Conservation (phyloP, 2,888 invertebrate genomes). For the Andrena trimmerana region DNA sequence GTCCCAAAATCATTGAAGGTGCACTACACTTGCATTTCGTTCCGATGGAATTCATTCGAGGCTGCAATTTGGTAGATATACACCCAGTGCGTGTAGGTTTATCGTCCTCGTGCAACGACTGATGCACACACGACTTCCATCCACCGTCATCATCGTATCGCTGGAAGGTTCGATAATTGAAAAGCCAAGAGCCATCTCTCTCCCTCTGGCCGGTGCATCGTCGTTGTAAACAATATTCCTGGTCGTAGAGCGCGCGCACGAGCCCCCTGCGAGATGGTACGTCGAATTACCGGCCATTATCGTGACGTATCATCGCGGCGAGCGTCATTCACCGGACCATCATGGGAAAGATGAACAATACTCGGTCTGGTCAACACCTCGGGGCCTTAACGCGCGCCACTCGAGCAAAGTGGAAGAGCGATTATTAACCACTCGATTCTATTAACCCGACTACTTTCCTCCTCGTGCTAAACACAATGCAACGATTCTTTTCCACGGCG, state of each 20-base stretch:
- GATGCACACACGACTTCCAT: conserved; percentile 62
- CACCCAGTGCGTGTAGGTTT: conserved; percentile 72
- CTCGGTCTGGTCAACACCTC: conserved; percentile 73
- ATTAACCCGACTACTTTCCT: conserved; percentile 64
- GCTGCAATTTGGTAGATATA: conserved; percentile 74
- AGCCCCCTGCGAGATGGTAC: conserved; percentile 68
- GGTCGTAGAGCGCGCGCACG: conserved; percentile 59
- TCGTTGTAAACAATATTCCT: conserved; percentile 69
- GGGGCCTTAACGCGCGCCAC: conserved; percentile 68
- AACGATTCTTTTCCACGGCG: conserved; percentile 17
- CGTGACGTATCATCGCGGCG: conserved; percentile 79
- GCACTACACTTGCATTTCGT: conserved; percentile 5
- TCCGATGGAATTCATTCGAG: conserved; percentile 42
- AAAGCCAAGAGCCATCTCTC: conserved; percentile 71
- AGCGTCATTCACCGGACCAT: conserved; percentile 72
- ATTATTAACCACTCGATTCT: conserved; percentile 72
- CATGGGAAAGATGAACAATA: conserved; percentile 75
- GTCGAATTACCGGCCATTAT: conserved; percentile 82
- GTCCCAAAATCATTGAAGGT: not conserved
- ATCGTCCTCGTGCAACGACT: conserved; percentile 61
- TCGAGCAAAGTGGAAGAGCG: conserved; percentile 69
- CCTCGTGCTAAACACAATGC: conserved; percentile 54
- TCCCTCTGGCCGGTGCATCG: conserved; percentile 36
- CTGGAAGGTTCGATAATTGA: conserved; percentile 76
- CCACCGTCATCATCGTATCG: conserved; percentile 74